Conservation (phyloP, 2,888 invertebrate genomes). For the Muscina levida region DNA sequence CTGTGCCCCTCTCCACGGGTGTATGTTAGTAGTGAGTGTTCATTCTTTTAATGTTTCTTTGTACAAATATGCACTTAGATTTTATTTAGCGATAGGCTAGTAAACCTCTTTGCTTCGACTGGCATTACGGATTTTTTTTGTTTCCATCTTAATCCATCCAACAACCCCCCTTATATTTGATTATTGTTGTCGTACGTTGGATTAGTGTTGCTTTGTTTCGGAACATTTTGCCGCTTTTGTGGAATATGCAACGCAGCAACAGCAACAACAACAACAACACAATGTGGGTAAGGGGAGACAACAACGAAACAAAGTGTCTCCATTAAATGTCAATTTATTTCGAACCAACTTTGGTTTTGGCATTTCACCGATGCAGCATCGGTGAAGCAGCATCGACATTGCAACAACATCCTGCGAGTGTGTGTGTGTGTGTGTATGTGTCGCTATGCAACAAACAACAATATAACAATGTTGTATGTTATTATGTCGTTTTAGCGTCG, state of each 20-base stretch:
- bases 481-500: conserved; percentile 57
- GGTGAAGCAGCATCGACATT: background rate
- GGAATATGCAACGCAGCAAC: background rate
- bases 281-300: too few species aligned
- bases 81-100: conserved; percentile 66
- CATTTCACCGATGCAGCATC: conserved; percentile 55
- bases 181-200: background rate
- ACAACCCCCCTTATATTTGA: conserved; percentile 4
- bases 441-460: too few species aligned
- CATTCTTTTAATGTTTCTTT: conserved; percentile 53
- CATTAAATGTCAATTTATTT: conserved; percentile 67
- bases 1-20: background rate
- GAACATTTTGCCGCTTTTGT: conserved; percentile 24
- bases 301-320: conserved; percentile 59
- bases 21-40: too few species aligned
- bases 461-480: background rate
- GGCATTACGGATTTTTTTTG: background rate
- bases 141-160: conserved; percentile 53
- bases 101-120: too few species aligned
- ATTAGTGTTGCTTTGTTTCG: conserved; percentile 39
- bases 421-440: background rate
- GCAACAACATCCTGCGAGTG: conserved; percentile 13
- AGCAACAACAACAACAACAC: background rate
- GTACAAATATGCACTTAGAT: conserved; percentile 66
- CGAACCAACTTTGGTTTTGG: conserved; percentile 63